Conservation (phyloP, 1,140 invertebrate species). For the Meloidogyne hapla region DNA sequence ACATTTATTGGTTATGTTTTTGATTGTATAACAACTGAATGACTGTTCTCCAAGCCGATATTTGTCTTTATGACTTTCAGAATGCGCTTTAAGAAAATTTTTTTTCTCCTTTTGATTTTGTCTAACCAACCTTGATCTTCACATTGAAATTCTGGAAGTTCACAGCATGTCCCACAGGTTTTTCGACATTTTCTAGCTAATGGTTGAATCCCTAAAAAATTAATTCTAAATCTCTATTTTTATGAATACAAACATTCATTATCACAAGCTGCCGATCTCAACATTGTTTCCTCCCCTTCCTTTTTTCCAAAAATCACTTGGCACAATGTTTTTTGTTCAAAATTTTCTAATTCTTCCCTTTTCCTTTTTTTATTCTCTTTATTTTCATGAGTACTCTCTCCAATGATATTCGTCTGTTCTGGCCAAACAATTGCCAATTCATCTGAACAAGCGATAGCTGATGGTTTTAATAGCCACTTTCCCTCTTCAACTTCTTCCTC, state of each 20-base stretch:
- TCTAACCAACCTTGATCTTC: background rate
- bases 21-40: constrained; percentile 1
- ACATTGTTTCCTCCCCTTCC: background rate
- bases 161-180: constrained; percentile 3
- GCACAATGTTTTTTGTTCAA: background rate
- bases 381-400: background rate
- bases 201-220: constrained; percentile 6
- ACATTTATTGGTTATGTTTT: background rate
- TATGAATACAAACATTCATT: background rate
- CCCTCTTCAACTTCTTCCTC: background rate
- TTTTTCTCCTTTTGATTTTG: background rate
- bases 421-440: background rate
- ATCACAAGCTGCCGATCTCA: constrained; percentile 3
- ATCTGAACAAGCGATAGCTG: background rate
- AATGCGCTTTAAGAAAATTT: background rate
- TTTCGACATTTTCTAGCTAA: constrained; percentile 8
- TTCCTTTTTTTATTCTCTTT: background rate
- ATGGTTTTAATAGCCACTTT: constrained; percentile 5
- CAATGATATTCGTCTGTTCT: background rate
- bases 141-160: background rate
- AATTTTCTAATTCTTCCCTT: background rate
- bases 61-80: background rate
- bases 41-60: background rate
- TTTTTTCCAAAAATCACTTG: background rate
- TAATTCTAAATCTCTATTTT: background rate